Conservation (phyloP, 1,140 invertebrate species). For the Saxidomus purpurata region DNA sequence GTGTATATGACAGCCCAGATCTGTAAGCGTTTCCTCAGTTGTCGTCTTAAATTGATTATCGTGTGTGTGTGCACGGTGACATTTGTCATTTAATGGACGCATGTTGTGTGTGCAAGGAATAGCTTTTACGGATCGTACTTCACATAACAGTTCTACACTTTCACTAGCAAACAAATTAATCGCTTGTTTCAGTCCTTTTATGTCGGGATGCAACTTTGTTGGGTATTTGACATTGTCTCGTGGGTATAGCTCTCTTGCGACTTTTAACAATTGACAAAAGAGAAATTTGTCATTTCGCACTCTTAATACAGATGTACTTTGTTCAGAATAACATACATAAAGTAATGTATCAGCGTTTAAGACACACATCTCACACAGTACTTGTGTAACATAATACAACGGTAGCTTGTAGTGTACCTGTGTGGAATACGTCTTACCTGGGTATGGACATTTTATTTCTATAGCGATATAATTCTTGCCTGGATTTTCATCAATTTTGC, state of each 20-base stretch:
- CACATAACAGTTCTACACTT: neutral
- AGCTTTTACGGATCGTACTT: neutral
- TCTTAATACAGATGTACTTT: slow-evolving; percentile 33
- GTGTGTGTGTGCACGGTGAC: neutral
- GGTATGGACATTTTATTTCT: slow-evolving; percentile 67
- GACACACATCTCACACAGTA: slow-evolving; percentile 51
- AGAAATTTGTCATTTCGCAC: neutral
- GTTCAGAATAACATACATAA: slow-evolving; percentile 41
- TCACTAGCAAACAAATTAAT: neutral
- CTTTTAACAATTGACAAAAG: slow-evolving; percentile 4
- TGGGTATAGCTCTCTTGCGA: slow-evolving; percentile 28
- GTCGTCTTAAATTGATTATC: neutral
- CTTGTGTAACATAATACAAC: slow-evolving; percentile 47
- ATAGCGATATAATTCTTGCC: neutral
- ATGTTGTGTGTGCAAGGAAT: too few species aligned
- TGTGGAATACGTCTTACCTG: slow-evolving; percentile 29
- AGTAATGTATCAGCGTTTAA: slow-evolving; percentile 15
- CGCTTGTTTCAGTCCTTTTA: neutral
- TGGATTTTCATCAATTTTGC: neutral
- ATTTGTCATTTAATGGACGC: neutral
- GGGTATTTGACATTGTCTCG: neutral
- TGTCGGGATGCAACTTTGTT: neutral
- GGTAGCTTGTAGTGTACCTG: slow-evolving; percentile 56
- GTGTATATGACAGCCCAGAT: neutral
- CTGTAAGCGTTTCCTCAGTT: neutral